Conservation (phyloP, 2,113 vertebrate genomes). For the Malurus elegans region DNA sequence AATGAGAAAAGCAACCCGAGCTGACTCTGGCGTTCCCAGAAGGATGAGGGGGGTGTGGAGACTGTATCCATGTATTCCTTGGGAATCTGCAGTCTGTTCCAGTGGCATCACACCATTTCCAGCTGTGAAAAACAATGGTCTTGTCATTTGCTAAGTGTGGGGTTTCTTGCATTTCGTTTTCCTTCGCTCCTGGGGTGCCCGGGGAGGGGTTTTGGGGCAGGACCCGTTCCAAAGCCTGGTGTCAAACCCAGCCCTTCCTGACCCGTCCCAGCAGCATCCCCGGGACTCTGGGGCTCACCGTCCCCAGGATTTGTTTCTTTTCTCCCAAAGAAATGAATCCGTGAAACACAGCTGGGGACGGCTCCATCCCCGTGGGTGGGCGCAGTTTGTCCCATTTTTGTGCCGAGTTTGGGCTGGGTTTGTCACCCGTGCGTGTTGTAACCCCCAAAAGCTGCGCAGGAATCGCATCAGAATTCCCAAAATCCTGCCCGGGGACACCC, state of each 20-base stretch:
- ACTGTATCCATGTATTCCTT: not conserved
- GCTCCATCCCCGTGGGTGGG: not conserved
- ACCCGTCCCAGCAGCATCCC: not conserved
- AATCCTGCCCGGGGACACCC: not conserved
- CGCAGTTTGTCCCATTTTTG: not conserved
- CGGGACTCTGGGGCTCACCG: fast-evolving
- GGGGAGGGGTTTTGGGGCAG: constrained; percentile 38
- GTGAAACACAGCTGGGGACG: not conserved
- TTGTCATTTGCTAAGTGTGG: constrained; percentile 73
- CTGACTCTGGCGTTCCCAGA: constrained; percentile 50
- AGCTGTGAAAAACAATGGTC: constrained; percentile 71
- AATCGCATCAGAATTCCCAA: not conserved
- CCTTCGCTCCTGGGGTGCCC: constrained; percentile 67
- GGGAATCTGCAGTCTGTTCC: constrained; percentile 38
- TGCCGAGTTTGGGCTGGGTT: not conserved
- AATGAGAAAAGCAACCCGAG: constrained; percentile 24
- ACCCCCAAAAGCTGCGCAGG: not conserved
- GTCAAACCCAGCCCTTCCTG: not conserved
- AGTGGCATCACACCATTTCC: constrained; percentile 56
- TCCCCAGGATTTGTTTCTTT: not conserved
- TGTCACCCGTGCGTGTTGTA: not conserved
- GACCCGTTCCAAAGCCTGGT: not conserved
- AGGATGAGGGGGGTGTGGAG: constrained; percentile 1
- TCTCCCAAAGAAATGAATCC: too few relatives aligned
- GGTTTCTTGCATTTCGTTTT: constrained; percentile 52